Base-by-base conservation (phyloP, 1,140 invertebrate species). In the Sycophila sp. region DNA sequence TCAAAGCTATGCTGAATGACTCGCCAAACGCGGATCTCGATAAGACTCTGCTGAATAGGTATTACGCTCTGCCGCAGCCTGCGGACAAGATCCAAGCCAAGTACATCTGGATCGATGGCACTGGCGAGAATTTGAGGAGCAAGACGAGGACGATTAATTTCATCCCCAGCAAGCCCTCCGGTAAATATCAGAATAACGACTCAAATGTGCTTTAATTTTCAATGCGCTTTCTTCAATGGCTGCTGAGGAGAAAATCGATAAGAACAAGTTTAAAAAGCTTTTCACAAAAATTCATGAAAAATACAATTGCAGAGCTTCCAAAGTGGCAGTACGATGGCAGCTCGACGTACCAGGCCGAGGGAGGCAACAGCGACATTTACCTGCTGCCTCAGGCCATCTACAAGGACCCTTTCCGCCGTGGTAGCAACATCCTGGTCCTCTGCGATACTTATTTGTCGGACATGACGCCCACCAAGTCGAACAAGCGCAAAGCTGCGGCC, bases 71-170 rank as follows among this genome's bases (percentile, higher is more conserved):
- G 40, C 92, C 92, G 0, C 89, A 94, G 69, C 93, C 94, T 0
- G 91, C 92, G 1, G 89, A 94, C 69, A 89, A 89, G 78, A 88
- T 94, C 30, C 92, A 95, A 80, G 93, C 92, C 1, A 96, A 94
- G 73, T 99, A 99, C 85, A 90, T 99, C 42, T 99, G 97, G 97
- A 96, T 99, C 69, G 97, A 99, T 83, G 97, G 97, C 3, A 94
- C 93, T 3, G 95, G 95, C 1, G 95, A 98, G 83, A 89, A 92
- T 73, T 78, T 98, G 4, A 87, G 97, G 67, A 91, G 91, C 80
- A 99, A 99, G 81, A 96, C 95, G 13, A 89, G 93, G 71, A 98
- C 96, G 1, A 78, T 97, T 34, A 91, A 93, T 77, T 93, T 91
- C 75, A 87, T 93, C 36, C 95, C 95, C 0, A 91, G 92, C 73